Evolutionary conservation across 2,113 vertebrate species (phyloP), one percentile per base, ranked within the genome.

Genomic region (Datnioides undecimradiatus): DNA sequence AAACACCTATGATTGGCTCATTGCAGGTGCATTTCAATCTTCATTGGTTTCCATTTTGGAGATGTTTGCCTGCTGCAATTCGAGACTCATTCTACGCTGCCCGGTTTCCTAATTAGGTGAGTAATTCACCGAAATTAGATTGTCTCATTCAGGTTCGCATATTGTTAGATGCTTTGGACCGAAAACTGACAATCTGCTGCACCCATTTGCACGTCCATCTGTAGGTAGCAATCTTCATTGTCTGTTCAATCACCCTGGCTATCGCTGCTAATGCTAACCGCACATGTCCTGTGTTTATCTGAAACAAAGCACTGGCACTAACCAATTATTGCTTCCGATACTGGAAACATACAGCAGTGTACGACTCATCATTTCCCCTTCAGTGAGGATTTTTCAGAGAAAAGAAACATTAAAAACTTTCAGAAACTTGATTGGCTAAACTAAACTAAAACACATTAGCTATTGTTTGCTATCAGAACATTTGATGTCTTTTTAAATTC

Each of bases 201-300:
- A 51, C 34, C 48, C 60, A 80, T 82, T 84, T 82, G 74, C 36
- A 29, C 16, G 23, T 76, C 66, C 83, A 85, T 90, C 81, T 84
- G 68, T 48, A 74, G 40, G 46, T 40, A 66, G 69, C 55, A n/a
- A 78, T 65, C 63, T 57, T 29, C 46, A 77, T 73, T 63, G 45
- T 75, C 60, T 66, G 65, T 49, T 82, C 75, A 67, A 58, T 79
- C 60, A 75, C 69, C 34, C 23, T 8, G 25, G 19, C 58, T 10
- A 73, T 76, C 25, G 31, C 40, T 58, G 80, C 33, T 67, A 76
- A 79, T 62, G 43, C 65, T 46, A 74, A 74, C 46, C 27, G 38
- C 71, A 31, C 29, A 66, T 46, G 49, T 67, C 33, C 40, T 55
- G 67, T 62, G 38, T 65, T 71, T 12, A 63, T 55, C 16, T 3